Evolutionary conservation across 2,888 invertebrate genomes (phyloP), one percentile per base, ranked within the genome.

Genomic region (Phlogophora meticulosa): DNA sequence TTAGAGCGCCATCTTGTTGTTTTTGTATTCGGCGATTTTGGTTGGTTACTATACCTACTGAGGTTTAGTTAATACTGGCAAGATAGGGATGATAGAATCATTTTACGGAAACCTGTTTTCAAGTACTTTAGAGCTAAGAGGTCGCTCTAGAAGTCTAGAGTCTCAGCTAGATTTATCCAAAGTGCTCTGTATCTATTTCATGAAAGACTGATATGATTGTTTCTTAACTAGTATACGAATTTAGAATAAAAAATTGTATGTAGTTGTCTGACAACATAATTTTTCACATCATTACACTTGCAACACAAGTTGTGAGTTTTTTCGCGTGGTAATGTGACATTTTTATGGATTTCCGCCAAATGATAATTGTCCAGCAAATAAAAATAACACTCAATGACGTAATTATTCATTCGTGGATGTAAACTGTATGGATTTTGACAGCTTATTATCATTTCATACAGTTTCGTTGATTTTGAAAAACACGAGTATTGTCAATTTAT

Each of bases 271-370:
- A 81, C 71, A 76, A 71, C 58, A 74, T 57, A 68, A 80, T 80
- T 78, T 81, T 59, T 81, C 72, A 76, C 67, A 61, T 72, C 70
- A 78, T 78, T 76, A 81, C 66, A 73, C 49, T 57, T 45, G 57
- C 42, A 67, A 69, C 68, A 72, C 72, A 53, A 51, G 24, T 57
- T 60, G 52, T 58, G 22, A 74, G 68, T 77, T 76, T 78, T 51
- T 49, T 49, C 28, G 7, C 51, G 57, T 32, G 66, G 81, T 80
- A 82, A 82, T 81, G 70, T 80, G 84, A 85, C 85, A 84, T 46
- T 76, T 76, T 66, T 68, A 71, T 90, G 89, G 90, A 85, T 67
- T 46, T 51, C 58, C 73, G 89, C 90, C 89, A 90, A 87, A 81
- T 77, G 71, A 79, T 81, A 82, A 85, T 81, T 76, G 73, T 69